Evolutionary conservation across 2,797 vertebrate species (phyloP).

Genomic region (Clarias laeviceps): DNA sequence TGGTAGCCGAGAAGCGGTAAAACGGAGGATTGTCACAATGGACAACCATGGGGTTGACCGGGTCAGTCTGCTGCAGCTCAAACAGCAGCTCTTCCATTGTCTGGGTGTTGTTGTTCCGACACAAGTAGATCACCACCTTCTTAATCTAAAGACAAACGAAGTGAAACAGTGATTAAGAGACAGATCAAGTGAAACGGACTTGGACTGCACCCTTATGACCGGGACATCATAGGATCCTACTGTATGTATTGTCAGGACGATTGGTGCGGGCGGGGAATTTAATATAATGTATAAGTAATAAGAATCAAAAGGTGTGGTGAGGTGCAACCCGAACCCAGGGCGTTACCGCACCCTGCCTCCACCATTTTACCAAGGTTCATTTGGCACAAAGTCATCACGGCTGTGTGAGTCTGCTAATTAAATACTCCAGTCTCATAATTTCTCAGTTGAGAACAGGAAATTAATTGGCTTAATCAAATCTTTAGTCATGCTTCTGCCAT

Average conservation of each 20-base stretch:
- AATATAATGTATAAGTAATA: too few relatives aligned
- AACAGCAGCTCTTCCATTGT: conserved; percentile 98
- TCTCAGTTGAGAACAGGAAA: neutral
- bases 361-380: neutral
- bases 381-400: neutral
- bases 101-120: conserved; percentile 95
- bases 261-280: too few relatives aligned
- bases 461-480: neutral
- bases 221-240: neutral
- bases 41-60: conserved; percentile 93
- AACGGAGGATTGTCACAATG: conserved; percentile 97
- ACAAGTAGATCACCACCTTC: conserved; percentile 95
- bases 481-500: neutral
- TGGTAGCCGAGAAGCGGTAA: conserved; percentile 93
- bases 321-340: neutral
- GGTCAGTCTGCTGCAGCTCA: conserved; percentile 97
- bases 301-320: neutral
- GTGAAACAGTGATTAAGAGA: neutral
- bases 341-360: neutral
- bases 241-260: neutral
- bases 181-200: neutral
- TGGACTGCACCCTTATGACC: too few relatives aligned
- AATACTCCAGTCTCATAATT: too few relatives aligned
- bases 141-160: conserved; percentile 81
- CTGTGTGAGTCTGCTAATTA: neutral